Evolutionary conservation across 2,113 vertebrate genomes (phyloP), one percentile per base, ranked within the genome.

Genomic region (Antechinus stuartii): DNA sequence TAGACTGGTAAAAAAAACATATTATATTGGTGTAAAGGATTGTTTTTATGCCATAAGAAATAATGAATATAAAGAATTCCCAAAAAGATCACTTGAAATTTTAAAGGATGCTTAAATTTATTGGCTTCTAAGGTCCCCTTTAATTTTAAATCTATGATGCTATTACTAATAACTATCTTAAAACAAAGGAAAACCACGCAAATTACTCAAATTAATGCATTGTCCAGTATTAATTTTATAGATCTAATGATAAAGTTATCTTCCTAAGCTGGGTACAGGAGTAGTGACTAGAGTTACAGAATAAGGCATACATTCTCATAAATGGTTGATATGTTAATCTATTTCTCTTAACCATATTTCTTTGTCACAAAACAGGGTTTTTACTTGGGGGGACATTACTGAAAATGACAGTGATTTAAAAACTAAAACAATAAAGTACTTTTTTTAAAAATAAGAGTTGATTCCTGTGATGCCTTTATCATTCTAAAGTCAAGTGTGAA

Each of bases 401-500:
- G 61, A 76, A 76, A 76, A n/a, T 76, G 61, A n/a, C 30, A 76
- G 61, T 76, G 30, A 76, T 76, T 76, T 76, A 5, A 76, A 76
- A 76, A 35, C 30, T 14, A 68, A 68, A 76, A 3, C 9, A 35
- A 35, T 76, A 12, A 61, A 61, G 30, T 2, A 61, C 57, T 30
- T 56, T 54, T 54, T 56, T 54, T 54, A 55, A 24, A 23, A 56
- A 61, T 30, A 61, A 76, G 49, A 56, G 25, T 42, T 46, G 30
- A 93, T 92, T 95, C 54, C 95, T 54, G 0, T 3, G 23, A 89
- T 89, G 91, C 92, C 91, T 55, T 52, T 25, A 25, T 49, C 52
- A 26, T 54, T 90, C 93, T 42, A 24, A n/a, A 9, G 1, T 54
- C 61, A 26, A 54, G 6, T 30, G 25, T 0, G 0, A 53, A 26